Percentiles rank a stretch among this genome's conserved stretches.
These are phyloP conservation scores for Heteronetta atricapilla DNA, from an alignment of 2,113 vertebrate genomes.

Conservation along the genomic window DNA sequence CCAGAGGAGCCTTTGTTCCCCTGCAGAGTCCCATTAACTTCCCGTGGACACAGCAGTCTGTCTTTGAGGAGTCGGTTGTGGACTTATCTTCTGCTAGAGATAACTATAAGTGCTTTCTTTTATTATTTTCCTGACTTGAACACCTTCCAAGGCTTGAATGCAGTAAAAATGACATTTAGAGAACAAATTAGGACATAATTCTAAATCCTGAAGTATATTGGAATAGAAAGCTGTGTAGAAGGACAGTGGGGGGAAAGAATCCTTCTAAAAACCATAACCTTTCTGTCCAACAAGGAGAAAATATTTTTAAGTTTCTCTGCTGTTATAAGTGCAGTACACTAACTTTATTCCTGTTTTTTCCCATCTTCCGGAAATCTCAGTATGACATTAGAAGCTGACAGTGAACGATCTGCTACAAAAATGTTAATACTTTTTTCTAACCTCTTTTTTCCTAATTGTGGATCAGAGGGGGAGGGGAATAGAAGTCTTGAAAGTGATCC, in stretches of 20 bases:
- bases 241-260: background rate
- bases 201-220: background rate
- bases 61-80: background rate
- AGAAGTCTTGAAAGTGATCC: background rate
- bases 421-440: background rate
- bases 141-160: background rate
- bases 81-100: background rate
- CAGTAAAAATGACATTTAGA: slow-evolving; percentile 50
- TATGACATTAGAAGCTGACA: background rate
- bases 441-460: background rate
- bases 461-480: background rate
- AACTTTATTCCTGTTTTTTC: background rate
- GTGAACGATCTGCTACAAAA: background rate
- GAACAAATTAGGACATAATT: slow-evolving; percentile 34
- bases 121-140: slow-evolving; percentile 5
- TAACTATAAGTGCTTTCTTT: background rate
- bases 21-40: background rate
- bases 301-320: background rate
- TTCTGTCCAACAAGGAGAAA: background rate
- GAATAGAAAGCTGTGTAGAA: background rate
- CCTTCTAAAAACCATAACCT: background rate
- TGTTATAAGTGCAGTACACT: background rate
- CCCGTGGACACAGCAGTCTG: background rate
- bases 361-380: background rate
- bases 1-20: background rate